Evolutionary conservation across 2,797 vertebrate species (phyloP).

Genomic region (Tragopan temminckii): DNA sequence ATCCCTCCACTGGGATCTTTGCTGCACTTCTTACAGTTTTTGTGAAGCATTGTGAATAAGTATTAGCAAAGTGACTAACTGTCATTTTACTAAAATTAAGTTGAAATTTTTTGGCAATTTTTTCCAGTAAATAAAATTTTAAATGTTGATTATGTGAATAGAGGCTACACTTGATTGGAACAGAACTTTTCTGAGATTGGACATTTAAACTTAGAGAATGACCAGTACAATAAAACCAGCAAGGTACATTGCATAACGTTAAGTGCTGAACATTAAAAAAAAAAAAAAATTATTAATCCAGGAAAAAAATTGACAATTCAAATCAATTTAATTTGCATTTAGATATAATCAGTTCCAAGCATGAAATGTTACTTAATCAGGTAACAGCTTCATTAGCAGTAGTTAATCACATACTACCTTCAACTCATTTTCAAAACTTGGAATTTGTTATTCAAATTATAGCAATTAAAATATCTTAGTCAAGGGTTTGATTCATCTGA

Average conservation of each 20-base stretch:
- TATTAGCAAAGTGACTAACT: neutral
- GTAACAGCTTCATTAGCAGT: conserved; percentile 79
- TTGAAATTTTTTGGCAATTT: neutral
- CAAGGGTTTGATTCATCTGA: conserved; percentile 59
- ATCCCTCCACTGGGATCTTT: neutral
- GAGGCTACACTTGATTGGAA: neutral
- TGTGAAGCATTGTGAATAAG: neutral
- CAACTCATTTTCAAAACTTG: conserved; percentile 75
- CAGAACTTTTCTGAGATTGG: neutral
- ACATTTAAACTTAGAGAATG: neutral
- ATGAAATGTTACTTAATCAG: conserved; percentile 77
- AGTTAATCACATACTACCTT: conserved; percentile 78
- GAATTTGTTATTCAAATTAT: conserved; percentile 83
- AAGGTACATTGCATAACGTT: neutral
- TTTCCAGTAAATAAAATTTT: neutral
- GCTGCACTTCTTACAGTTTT: neutral
- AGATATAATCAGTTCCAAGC: conserved; percentile 70
- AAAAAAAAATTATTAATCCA: neutral
- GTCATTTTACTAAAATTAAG: neutral
- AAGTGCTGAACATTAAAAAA: conserved; percentile 22
- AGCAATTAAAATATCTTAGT: conserved; percentile 80
- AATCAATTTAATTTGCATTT: conserved; percentile 80
- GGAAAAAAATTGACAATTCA: conserved; percentile 61
- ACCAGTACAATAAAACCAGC: neutral
- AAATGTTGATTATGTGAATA: neutral